Evolutionary conservation across 2,797 vertebrate genomes (phyloP), one percentile per base, ranked within the genome.

Genomic region (Triplophysa bombifrons): DNA sequence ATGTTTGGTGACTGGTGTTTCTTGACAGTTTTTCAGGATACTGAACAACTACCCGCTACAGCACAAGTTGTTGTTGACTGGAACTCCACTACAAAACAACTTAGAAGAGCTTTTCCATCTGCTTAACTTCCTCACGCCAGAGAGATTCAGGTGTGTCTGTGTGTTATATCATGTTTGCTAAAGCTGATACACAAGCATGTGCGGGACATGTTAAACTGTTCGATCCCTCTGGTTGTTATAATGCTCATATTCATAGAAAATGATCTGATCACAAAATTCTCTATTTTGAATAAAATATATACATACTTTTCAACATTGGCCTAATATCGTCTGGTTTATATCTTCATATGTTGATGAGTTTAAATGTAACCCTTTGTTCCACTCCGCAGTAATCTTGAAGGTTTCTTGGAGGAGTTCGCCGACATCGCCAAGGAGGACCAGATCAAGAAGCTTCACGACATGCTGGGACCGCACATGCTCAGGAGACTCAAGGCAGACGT

Each of bases 351-450:
- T 2, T 25, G 22, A 46, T 51, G 2, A 5, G 12, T 25, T 30
- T 11, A 7, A 34, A 17, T 27, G 69, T 41, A 14, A 51, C 3
- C 17, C 3, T 19, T 11, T n/a, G 13, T 10, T 55, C 44, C 69
- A 27, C 22, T 55, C n/a, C 14, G 10, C 44, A 99, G 98, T 88
- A 98, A 97, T 82, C 91, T 99, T 88, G 97, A 99, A 86, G 96
- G 96, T 83, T 99, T 99, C 91, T 88, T 99, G 86, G 98, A 99
- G 87, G 98, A 99, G 89, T 99, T 99, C 87, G 98, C 98, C 0
- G 98, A 99, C 89, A 99, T 99, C 74, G 97, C 98, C 30, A 99
- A 99, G 91, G 98, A 99, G 82, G 98, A 99, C 91, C 98, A 99
- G 93, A 99, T 99, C 89, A 99, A 99, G 92, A 99, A 99, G 87